Base-by-base conservation (phyloP, 1,140 invertebrate genomes). In the Philaenus spumarius region DNA sequence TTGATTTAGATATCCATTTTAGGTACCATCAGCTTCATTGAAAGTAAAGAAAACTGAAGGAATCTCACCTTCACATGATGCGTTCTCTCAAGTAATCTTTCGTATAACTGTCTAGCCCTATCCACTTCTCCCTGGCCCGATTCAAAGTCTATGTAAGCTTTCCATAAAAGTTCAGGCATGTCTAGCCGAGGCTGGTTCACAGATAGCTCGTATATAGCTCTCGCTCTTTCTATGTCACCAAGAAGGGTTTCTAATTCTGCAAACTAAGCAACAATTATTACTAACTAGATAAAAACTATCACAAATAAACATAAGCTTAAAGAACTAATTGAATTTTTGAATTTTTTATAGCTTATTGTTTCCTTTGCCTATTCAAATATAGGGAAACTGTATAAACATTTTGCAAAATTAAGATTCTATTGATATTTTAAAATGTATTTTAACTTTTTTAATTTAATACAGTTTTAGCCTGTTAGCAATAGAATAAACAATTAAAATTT, bases 121-220 rank as follows among this genome's bases (percentile, higher is more conserved):
- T 96, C 92, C 55, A 82, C 84, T 77, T 99, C 94, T 59, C 90
- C 92, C 69, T 95, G 89, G 34, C 91, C 83, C 40, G 95, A 91
- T 80, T 99, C 96, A 79, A 99, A 99, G 72, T 99, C 97, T 61
- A 99, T 98, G 67, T 91, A 99, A 4, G 93, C 87, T 75, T 99
- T 99, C 97, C 97, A 99, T 15, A 99, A 71, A 30, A 98, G 78
- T 78, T 99, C 97, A 0, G 97, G 97, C 96, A 99, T 99, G 71
- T 99, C 97, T 11, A 99, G 75, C 60, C 91, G 80, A 1, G 90
- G 85, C 72, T 98, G 96, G 63, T 85, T 82, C 15, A 95, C 85
- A 26, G 95, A 96, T 62, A 99, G 79, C 76, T 98, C 93, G 75
- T 94, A 98, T 65, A 99, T 93, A 9, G 89, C 87, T 66, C 97